A percentile compares a stretch with the other conserved stretches of the same genome.
phyloP scores from a whole-genome alignment of 2,888 invertebrate species.

The Globia sparganii region DNA sequence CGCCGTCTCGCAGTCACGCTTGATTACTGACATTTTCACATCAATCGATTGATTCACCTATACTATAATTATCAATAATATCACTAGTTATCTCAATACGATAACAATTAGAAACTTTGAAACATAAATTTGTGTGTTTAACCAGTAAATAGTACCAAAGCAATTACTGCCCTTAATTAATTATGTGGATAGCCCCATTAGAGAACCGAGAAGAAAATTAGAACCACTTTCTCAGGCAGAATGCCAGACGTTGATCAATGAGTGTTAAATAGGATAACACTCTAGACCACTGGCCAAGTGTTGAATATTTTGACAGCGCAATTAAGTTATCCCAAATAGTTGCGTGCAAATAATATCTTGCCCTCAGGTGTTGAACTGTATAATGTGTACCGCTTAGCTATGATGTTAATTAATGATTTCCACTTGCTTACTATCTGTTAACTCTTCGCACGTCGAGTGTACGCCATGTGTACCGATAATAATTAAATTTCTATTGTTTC shows the following conservation, averaged over 20 bases:
- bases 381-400: constrained; percentile 16
- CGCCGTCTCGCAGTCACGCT: constrained; percentile 35
- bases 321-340: constrained; percentile 74
- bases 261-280: constrained; percentile 77
- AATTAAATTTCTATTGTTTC: too few species aligned
- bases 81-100: constrained; percentile 1
- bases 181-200: constrained; percentile 8
- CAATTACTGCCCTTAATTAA: constrained; percentile 26
- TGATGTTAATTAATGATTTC: constrained; percentile 58
- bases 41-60: constrained; percentile 30
- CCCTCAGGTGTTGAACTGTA: constrained; percentile 59
- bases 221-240: constrained; percentile 75
- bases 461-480: too few species aligned
- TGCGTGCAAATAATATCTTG: constrained; percentile 66
- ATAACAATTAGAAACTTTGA: constrained; percentile 2
- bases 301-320: constrained; percentile 83
- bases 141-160: background rate
- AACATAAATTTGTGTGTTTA: constrained; percentile 4
- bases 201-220: constrained; percentile 47
- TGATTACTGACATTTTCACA: constrained; percentile 51
- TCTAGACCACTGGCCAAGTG: constrained; percentile 68
- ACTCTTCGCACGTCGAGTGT: too few species aligned
- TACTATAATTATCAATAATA: constrained; percentile 26
- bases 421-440: background rate
- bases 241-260: constrained; percentile 76